A percentile compares a stretch with the other conserved stretches of the same genome.
Evolutionary conservation across 2,113 vertebrate genomes (phyloP).

Genomic region (Phrynosoma platyrhinos): DNA sequence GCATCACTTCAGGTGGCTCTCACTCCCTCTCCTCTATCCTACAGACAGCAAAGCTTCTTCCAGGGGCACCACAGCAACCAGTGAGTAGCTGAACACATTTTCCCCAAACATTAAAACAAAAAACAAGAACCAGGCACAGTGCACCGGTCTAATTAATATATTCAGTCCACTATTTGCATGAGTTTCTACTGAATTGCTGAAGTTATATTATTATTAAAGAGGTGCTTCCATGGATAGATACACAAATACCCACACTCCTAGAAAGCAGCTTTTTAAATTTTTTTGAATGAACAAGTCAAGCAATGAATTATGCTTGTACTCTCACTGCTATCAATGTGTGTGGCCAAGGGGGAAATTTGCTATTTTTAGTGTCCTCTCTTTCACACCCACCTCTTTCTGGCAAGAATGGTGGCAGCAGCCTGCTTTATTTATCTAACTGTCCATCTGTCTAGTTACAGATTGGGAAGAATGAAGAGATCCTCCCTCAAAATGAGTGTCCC

Average conservation of each 20-base stretch:
- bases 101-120: not conserved
- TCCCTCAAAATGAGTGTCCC: no score
- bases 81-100: slow-evolving; percentile 68
- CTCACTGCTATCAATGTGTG: not conserved
- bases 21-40: slow-evolving; percentile 72
- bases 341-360: not conserved
- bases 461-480: no score
- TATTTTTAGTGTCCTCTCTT: not conserved
- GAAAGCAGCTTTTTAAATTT: not conserved
- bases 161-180: not conserved
- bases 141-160: no score
- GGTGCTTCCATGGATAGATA: not conserved
- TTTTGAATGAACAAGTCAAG: not conserved
- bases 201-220: not conserved
- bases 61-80: slow-evolving; percentile 77
- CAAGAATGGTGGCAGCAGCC: not conserved
- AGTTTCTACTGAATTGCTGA: not conserved
- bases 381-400: not conserved
- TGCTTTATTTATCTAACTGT: not conserved
- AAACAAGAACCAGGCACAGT: not conserved
- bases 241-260: not conserved
- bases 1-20: slow-evolving; percentile 67
- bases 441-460: no score
- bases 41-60: slow-evolving; percentile 76
- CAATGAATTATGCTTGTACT: not conserved